Base-by-base conservation (phyloP, 2,797 vertebrate species). In the Centroberyx gerrardi region DNA sequence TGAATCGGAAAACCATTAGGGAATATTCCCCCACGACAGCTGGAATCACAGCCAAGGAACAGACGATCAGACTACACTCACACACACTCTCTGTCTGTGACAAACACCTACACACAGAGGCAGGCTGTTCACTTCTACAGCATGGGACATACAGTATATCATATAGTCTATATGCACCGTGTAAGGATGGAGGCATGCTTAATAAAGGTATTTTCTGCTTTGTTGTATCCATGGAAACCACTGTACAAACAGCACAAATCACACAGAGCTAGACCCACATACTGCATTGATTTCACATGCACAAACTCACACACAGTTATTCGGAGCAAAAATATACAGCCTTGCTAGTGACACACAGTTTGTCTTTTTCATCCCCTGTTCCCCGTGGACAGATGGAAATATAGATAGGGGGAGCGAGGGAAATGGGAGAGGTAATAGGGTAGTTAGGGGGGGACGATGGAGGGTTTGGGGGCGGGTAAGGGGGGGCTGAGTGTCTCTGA, bases 361-460 rank as follows among this genome's bases (percentile, higher is more conserved):
- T 59, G 33, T n/a, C 38, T 72, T 80, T 89, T 88, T 72, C 80
- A 76, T 79, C 59, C 42, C 5, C 29, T 59, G 42, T 81, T 83
- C 78, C 79, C 68, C 31, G 22, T 68, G 75, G 78, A 83, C 81
- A 87, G 87, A 92, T 92, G 80, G 86, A 90, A 83, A 84, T 81
- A 89, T 66, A 89, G 88, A 91, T 87, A 88, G 80, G 0, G 1
- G 38, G 55, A 79, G 61, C 14, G 40, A 78, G 44, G 82, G 79
- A 85, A 85, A 86, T 72, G 82, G 83, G 89, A 90, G 81, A 86
- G 80, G 80, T 90, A 87, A 89, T 75, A 59, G 84, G 85, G 84
- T 80, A 83, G 87, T 88, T 87, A 67, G 73, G 68, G 74, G 22
- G 67, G 76, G 62, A 29, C 8, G 59, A 77, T 72, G 67, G 69